Conservation (phyloP, 2,797 vertebrate species). For the Sebastes ruberrimus region DNA sequence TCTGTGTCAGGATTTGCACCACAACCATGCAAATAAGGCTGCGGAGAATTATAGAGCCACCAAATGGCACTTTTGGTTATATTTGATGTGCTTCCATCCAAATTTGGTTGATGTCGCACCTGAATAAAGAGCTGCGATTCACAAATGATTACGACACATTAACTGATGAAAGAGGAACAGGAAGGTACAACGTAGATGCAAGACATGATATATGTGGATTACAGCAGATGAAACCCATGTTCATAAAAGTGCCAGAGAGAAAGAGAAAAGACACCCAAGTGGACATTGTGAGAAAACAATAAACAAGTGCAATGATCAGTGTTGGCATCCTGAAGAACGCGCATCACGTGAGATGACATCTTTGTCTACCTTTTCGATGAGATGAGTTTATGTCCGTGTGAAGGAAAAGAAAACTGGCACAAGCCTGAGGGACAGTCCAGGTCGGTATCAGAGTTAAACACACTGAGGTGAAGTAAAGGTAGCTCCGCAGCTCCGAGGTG, state of each 20-base stretch:
- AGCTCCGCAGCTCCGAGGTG: neutral
- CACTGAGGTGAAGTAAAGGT: neutral
- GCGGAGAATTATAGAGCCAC: neutral
- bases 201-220: neutral
- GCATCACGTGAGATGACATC: neutral
- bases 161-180: neutral
- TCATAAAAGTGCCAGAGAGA: constrained; percentile 15
- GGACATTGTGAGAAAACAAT: constrained; percentile 4
- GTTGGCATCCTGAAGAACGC: neutral
- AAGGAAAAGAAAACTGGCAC: neutral
- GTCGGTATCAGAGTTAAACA: neutral
- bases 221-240: neutral
- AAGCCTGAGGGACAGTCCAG: constrained; percentile 3
- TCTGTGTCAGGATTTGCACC: constrained; percentile 21
- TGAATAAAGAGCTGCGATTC: constrained; percentile 9
- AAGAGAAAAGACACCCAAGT: neutral
- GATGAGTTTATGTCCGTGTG: constrained; percentile 3
- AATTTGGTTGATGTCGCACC: neutral
- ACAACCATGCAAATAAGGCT: constrained; percentile 7
- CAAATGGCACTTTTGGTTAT: constrained; percentile 23
- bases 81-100: constrained; percentile 8
- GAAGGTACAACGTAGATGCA: neutral
- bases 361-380: neutral
- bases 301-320: constrained; percentile 26
- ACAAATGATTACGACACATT: neutral